These are phyloP conservation scores for Idris sp. DNA, from an alignment of 1,140 invertebrate species.

Conservation along the genomic window DNA sequence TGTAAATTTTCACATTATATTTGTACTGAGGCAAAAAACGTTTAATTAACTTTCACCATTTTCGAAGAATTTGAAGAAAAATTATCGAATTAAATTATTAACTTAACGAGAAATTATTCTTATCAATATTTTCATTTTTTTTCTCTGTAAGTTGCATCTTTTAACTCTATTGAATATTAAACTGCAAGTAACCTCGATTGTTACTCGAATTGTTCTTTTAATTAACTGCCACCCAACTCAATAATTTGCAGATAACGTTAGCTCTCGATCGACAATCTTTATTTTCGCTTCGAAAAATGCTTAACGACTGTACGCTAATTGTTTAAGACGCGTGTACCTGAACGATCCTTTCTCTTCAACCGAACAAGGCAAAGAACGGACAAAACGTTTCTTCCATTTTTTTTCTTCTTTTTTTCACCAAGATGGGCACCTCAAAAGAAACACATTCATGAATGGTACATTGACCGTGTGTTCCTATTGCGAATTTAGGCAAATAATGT, in stretches of 20 bases:
- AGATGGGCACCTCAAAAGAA: conserved; percentile 40
- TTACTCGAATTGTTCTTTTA: too few relatives aligned
- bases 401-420: conserved; percentile 28
- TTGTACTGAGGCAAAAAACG: too few relatives aligned
- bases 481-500: too few relatives aligned
- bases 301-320: conserved; percentile 57
- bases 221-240: conserved; percentile 1
- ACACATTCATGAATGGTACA: conserved; percentile 63
- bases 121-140: too few relatives aligned
- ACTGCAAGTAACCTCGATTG: too few relatives aligned
- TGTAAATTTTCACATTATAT: too few relatives aligned
- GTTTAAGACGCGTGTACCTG: conserved; percentile 31
- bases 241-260: conserved; percentile 23
- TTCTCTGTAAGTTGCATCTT: too few relatives aligned
- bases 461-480: conserved; percentile 45
- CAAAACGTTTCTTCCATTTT: conserved; percentile 27
- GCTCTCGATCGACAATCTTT: conserved; percentile 26
- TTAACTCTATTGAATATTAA: too few relatives aligned
- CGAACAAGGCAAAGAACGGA: conserved; percentile 40
- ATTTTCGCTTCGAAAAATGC: conserved; percentile 36
- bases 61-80: too few relatives aligned
- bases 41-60: too few relatives aligned
- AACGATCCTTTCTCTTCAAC: conserved; percentile 48
- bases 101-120: too few relatives aligned
- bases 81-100: too few relatives aligned